These are phyloP conservation scores for Sebastes diploproa DNA, from an alignment of 2,797 vertebrate species.

Conservation along the genomic window DNA sequence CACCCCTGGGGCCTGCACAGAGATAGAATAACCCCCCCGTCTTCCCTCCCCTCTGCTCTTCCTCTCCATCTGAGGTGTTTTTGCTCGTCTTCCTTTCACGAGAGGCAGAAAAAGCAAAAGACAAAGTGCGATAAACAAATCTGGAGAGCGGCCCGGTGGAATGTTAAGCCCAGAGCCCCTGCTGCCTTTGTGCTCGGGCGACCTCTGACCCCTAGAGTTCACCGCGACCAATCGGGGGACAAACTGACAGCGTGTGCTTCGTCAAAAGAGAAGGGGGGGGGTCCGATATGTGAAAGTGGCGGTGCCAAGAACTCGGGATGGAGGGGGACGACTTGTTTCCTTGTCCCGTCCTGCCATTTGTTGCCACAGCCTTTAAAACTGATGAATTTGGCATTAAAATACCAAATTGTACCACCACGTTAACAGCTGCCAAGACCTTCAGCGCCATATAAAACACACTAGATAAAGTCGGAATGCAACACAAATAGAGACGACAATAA, in stretches of 20 bases:
- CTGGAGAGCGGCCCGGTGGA: constrained; percentile 45
- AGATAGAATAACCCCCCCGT: neutral
- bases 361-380: neutral
- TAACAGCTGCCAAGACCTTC: neutral
- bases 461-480: neutral
- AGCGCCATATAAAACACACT: neutral
- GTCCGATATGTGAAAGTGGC: constrained; percentile 2
- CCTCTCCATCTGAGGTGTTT: neutral
- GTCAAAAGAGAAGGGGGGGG: neutral
- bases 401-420: neutral
- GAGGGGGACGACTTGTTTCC: neutral
- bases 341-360: neutral
- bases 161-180: constrained; percentile 63
- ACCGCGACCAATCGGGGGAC: constrained; percentile 62
- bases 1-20: constrained; percentile 10
- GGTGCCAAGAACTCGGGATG: neutral
- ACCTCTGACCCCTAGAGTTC: constrained; percentile 65
- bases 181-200: constrained; percentile 48
- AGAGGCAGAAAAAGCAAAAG: constrained; percentile 21
- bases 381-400: neutral
- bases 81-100: constrained; percentile 29
- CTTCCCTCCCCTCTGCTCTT: neutral
- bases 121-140: constrained; percentile 61
- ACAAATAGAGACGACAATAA: neutral
- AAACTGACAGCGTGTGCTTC: constrained; percentile 62